Evolutionary conservation across 2,888 invertebrate species (phyloP), one percentile per base, ranked within the genome.

Genomic region (Caenorhabditis japonica): DNA sequence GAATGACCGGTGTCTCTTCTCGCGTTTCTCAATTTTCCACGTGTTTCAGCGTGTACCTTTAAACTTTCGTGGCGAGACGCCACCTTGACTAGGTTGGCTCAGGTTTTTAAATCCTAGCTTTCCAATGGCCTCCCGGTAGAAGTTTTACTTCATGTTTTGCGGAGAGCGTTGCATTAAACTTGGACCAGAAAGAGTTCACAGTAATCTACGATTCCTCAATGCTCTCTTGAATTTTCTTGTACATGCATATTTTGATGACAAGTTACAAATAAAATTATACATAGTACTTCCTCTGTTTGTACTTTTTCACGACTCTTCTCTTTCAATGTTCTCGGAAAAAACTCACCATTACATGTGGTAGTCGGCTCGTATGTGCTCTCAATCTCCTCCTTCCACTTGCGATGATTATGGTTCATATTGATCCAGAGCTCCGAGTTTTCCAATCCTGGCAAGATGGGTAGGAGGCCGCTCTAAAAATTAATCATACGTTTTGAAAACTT

Each of bases 351-450:
- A 53, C 59, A 66, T n/a, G 43, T 44, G 0, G 58, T 23, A 12
- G 44, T 23, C 15, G 62, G 52, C 5, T 59, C 56, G 44, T 70
- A 60, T 3, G 34, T 51, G 1, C 43, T 27, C 46, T 76, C 82
- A 43, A 86, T 78, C 47, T 85, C 82, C 17, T 75, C 59, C 17
- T 83, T 77, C 86, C 86, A 86, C 72, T 84, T 86, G 51, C 82
- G 77, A 59, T 85, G 85, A 66, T 86, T 86, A 61, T 87, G 85
- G 55, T 82, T 77, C 47, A 86, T 75, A 56, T 87, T 85, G 53
- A 85, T 87, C 59, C 84, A 80, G 47, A 86, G 69, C 56, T 86
- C 85, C 25, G 77, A 72, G 51, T 83, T 82, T 34, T 82, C 79
- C 1, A 87, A 61, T 2, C 86, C 86, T 1, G 86, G 86, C n/a